phyloP scores from a whole-genome alignment of 2,797 vertebrate species.

The Betta splendens region DNA sequence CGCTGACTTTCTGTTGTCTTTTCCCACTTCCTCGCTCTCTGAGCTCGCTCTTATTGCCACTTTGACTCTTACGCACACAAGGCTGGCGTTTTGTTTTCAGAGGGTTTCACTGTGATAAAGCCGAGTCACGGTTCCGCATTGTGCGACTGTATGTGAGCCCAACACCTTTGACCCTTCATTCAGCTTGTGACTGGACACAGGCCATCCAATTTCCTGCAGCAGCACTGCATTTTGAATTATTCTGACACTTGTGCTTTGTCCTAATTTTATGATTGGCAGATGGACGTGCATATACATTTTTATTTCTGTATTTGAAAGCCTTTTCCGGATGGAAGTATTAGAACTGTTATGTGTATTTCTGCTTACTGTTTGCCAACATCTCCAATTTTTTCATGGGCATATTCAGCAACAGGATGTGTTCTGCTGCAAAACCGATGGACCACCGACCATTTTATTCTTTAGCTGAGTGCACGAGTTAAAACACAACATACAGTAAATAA shows the following conservation, averaged over 20 bases:
- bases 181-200: conserved; percentile 42
- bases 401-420: too few species aligned
- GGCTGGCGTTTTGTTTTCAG: conserved; percentile 55
- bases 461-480: too few species aligned
- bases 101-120: conserved; percentile 68
- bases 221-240: conserved; percentile 38
- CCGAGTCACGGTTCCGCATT: conserved; percentile 59
- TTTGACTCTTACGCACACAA: conserved; percentile 56
- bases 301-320: too few species aligned
- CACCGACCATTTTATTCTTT: too few species aligned
- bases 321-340: too few species aligned
- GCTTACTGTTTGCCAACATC: too few species aligned
- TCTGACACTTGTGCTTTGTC: conserved; percentile 27
- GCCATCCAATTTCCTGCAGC: conserved; percentile 42
- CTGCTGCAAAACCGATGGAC: too few species aligned
- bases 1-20: conserved; percentile 66
- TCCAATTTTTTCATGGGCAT: too few species aligned
- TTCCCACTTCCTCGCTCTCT: conserved; percentile 32
- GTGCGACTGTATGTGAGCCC: conserved; percentile 62
- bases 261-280: background rate
- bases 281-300: too few species aligned
- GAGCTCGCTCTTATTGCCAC: conserved; percentile 44
- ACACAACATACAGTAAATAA: too few species aligned
- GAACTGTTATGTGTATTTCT: too few species aligned
- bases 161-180: conserved; percentile 62